Percentiles rank a stretch among this genome's conserved stretches.
Conservation (phyloP, 2,888 invertebrate species). For the Drosophila recens region DNA sequence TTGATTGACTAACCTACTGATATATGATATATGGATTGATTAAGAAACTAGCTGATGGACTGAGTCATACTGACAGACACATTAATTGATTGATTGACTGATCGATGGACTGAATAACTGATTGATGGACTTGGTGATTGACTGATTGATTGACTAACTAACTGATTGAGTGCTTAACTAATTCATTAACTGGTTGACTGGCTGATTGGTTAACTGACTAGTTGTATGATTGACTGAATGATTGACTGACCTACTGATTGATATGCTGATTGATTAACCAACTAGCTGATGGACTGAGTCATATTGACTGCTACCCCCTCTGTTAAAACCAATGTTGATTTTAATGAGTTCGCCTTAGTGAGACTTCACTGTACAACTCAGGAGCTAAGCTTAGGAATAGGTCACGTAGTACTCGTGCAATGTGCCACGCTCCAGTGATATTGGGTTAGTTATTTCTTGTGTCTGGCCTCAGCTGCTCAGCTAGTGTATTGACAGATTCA, state of each 20-base stretch:
- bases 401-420: slow-evolving; percentile 58
- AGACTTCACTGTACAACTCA: background rate
- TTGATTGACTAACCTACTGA: background rate
- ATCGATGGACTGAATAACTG: background rate
- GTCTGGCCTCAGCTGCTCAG: slow-evolving; percentile 18
- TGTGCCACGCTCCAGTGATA: slow-evolving; percentile 44
- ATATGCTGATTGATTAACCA: background rate
- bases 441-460: slow-evolving; percentile 45
- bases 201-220: background rate
- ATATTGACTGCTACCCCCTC: background rate
- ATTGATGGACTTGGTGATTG: background rate
- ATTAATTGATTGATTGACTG: background rate
- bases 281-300: too few relatives aligned
- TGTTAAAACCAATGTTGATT: background rate
- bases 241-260: background rate
- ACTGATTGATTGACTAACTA: background rate
- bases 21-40: background rate
- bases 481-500: slow-evolving; percentile 31
- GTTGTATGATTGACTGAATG: background rate
- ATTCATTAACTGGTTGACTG: background rate
- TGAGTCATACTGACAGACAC: background rate
- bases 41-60: background rate
- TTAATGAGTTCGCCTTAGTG: background rate
- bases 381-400: slow-evolving; percentile 31
- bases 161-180: too few relatives aligned